A percentile compares a stretch with the other conserved stretches of the same genome.
phyloP scores from a whole-genome alignment of 2,888 invertebrate species.

The Euplagia quadripunctaria region DNA sequence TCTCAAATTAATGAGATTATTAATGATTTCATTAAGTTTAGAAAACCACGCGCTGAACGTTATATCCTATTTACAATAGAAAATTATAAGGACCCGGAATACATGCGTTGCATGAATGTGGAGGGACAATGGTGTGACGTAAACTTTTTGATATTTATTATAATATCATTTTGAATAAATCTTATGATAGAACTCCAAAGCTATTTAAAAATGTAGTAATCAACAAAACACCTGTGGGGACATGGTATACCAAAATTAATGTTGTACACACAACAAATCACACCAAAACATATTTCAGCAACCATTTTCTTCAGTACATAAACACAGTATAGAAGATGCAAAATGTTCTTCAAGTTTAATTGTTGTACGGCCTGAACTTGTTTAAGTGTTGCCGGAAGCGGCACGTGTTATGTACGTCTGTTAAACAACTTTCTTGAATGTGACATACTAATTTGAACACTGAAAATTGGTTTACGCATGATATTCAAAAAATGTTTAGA shows the following conservation, averaged over 20 bases:
- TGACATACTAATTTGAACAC: slow-evolving; percentile 23
- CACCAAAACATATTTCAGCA: not conserved
- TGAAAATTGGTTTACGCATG: slow-evolving; percentile 2
- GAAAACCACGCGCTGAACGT: too few species aligned
- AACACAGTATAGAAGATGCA: slow-evolving; percentile 6
- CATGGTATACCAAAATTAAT: not conserved
- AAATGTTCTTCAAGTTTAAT: slow-evolving; percentile 27
- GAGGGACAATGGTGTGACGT: too few species aligned
- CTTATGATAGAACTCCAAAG: not conserved
- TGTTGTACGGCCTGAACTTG: slow-evolving; percentile 22
- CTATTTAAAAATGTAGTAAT: not conserved
- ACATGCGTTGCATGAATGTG: too few species aligned
- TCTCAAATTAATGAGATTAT: too few species aligned
- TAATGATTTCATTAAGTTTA: too few species aligned
- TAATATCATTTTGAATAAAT: too few species aligned
- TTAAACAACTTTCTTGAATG: slow-evolving; percentile 29
- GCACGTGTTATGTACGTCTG: slow-evolving; percentile 28
- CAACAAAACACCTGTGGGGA: not conserved
- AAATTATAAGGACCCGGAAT: too few species aligned
- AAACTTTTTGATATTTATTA: too few species aligned
- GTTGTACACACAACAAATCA: not conserved
- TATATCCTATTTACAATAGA: too few species aligned
- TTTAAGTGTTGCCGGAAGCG: slow-evolving; percentile 24
- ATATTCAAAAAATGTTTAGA: not conserved
- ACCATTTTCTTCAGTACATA: slow-evolving; percentile 14